Evolutionary conservation across 2,888 invertebrate genomes (phyloP), one percentile per base, ranked within the genome.

Genomic region (Mythimna ferrago): DNA sequence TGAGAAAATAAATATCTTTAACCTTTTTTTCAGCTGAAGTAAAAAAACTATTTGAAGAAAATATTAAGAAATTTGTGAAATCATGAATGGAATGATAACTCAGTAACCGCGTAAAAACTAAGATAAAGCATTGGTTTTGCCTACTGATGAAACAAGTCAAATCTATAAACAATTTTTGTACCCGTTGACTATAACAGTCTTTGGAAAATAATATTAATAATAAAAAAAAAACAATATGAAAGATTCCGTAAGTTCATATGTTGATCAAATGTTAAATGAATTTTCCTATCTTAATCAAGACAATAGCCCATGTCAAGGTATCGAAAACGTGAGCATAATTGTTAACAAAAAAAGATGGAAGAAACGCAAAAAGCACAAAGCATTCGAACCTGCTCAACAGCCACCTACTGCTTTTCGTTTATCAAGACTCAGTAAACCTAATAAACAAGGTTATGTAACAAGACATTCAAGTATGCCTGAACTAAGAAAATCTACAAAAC

Each of bases 381-480:
- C 54, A 44, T n/a, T 68, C 1, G 19, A 63, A 32, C 26, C 66
- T 63, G 16, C 21, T 35, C 56, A 44, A 66, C 66, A 75, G 10
- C 61, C 76, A 44, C n/a, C 81, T 32, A 57, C 73, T 51, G 32
- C 21, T 51, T 61, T 81, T 54, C 48, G 41, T 51, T 53, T 81
- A 44, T 53, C 70, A 66, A 70, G 21, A 38, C 58, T 38, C 6
- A 63, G 26, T 6, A 38, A n/a, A 62, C 16, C 44, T 19, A 64
- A 35, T 6, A 56, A 62, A 2, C 56, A 61, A 44, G 11, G 10
- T 21, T 26, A 26, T 9, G 35, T 61, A 16, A 62, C 19, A 2
- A 81, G 21, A 53, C n/a, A 53, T n/a, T 76, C 61, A n/a, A 81
- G 82, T 38, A 62, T 84, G 72, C 81, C 81, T 32, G 71, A 76